These are phyloP conservation scores for Stigmatopora argus DNA, from an alignment of 2,113 vertebrate genomes.

Conservation along the genomic window DNA sequence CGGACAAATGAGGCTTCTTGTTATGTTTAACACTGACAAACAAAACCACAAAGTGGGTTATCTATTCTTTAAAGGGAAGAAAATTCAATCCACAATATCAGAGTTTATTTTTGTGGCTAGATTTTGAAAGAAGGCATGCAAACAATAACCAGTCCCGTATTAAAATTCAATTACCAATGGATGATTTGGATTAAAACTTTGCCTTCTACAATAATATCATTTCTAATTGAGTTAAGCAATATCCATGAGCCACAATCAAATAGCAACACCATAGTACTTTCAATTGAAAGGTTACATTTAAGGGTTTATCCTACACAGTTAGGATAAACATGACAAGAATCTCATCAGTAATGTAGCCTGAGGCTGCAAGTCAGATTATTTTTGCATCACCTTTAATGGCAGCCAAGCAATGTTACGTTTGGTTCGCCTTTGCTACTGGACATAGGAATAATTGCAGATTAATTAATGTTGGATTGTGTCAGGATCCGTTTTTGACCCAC, in stretches of 20 bases:
- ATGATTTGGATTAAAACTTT: not conserved
- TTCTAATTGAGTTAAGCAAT: too few relatives aligned
- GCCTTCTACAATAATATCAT: not conserved
- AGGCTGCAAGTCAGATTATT: not conserved
- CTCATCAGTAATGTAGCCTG: not conserved
- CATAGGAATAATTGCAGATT: not conserved
- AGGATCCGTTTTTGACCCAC: not conserved
- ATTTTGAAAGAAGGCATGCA: not conserved
- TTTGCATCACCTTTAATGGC: slow-evolving; percentile 3
- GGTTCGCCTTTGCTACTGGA: slow-evolving; percentile 8
- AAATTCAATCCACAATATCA: not conserved
- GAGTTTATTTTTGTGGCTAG: not conserved
- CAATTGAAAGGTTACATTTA: not conserved
- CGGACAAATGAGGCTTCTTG: not conserved
- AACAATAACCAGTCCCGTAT: not conserved
- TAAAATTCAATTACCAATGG: not conserved
- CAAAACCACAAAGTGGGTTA: not conserved
- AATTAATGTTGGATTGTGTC: not conserved
- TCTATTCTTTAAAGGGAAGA: not conserved
- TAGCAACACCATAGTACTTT: not conserved
- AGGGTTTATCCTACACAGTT: not conserved
- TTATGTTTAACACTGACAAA: slow-evolving; percentile 9
- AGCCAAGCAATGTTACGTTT: not conserved
- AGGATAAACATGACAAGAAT: not conserved
- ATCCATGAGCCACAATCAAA: too few relatives aligned